phyloP scores from a whole-genome alignment of 2,888 invertebrate genomes.

The Thumatha senex region DNA sequence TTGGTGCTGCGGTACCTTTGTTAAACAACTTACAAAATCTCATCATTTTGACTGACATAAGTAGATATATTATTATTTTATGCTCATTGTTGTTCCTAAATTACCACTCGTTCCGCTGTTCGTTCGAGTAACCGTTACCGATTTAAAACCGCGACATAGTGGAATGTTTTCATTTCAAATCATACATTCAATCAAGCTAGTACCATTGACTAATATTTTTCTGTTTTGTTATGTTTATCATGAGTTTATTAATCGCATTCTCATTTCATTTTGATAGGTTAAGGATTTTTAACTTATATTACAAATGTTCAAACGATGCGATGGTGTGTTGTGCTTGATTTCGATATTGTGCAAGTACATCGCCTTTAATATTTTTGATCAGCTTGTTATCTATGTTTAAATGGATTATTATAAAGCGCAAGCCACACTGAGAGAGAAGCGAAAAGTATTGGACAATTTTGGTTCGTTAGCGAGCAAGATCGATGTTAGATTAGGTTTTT shows the following conservation, averaged over 20 bases:
- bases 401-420: conserved; percentile 53
- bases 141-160: conserved; percentile 37
- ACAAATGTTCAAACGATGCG: conserved; percentile 16
- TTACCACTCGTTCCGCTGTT: conserved; percentile 39
- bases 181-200: conserved; percentile 54
- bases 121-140: conserved; percentile 31
- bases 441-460: too few relatives aligned
- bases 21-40: conserved; percentile 89
- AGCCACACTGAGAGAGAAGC: too few relatives aligned
- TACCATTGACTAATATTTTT: conserved; percentile 56
- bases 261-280: conserved; percentile 30
- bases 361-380: conserved; percentile 26
- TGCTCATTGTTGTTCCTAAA: conserved; percentile 45
- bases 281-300: conserved; percentile 9
- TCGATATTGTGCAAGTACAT: conserved; percentile 42
- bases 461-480: too few relatives aligned
- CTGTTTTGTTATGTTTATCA: conserved; percentile 27
- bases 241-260: conserved; percentile 38
- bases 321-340: conserved; percentile 31
- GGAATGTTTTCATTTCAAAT: conserved; percentile 44
- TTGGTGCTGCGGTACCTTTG: conserved; percentile 92
- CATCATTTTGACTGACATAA: conserved; percentile 87
- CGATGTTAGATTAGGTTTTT: too few relatives aligned
- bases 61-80: conserved; percentile 42
- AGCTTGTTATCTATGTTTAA: conserved; percentile 67